These are phyloP conservation scores for Philereme vetulata DNA, from an alignment of 2,888 invertebrate species.

Conservation along the genomic window DNA sequence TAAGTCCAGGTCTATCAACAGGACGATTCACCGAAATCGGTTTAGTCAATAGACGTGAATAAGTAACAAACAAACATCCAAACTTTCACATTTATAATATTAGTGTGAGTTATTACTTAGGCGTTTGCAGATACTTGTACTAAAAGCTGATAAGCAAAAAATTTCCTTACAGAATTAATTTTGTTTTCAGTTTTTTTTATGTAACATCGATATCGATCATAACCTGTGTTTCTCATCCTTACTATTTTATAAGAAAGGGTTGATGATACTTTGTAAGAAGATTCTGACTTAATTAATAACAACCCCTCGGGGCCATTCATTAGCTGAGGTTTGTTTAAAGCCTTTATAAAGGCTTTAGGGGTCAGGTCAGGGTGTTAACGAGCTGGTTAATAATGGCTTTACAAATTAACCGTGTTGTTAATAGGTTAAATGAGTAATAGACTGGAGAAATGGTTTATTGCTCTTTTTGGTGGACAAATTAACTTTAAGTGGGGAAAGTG, in stretches of 20 bases:
- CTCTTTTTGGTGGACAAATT: conserved; percentile 5
- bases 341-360: conserved; percentile 57
- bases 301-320: conserved; percentile 69
- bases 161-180: no score
- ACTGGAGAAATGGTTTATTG: conserved; percentile 17
- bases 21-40: no score
- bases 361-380: conserved; percentile 60
- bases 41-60: no score
- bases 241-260: conserved; percentile 68
- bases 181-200: not conserved
- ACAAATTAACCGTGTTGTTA: conserved; percentile 41
- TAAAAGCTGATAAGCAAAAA: no score
- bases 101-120: no score
- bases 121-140: no score
- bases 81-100: no score
- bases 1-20: no score
- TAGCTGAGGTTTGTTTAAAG: conserved; percentile 68
- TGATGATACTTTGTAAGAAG: conserved; percentile 79
- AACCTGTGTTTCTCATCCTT: conserved; percentile 25
- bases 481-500: not conserved
- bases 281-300: conserved; percentile 77
- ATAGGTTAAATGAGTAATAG: conserved; percentile 30
- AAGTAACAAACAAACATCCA: no score
- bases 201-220: conserved; percentile 15
- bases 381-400: conserved; percentile 47